Percentiles rank a stretch among this genome's conserved stretches.
These are phyloP conservation scores for Yasuhikotakia modesta DNA, from an alignment of 2,797 vertebrate genomes.

Conservation along the genomic window DNA sequence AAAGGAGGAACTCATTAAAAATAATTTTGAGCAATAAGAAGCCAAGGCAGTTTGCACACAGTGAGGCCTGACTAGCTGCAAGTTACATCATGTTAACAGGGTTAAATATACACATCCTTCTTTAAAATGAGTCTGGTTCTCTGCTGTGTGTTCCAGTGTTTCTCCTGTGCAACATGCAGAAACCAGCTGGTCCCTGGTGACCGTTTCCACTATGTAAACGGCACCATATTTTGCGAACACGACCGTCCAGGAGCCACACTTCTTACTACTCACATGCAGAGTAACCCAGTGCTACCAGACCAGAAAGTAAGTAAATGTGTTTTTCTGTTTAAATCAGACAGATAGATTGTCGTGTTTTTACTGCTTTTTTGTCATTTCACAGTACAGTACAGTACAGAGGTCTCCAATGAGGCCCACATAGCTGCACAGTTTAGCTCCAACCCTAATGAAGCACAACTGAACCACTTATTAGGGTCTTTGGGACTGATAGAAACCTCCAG, in stretches of 20 bases:
- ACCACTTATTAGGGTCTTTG: no score
- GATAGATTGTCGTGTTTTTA: no score
- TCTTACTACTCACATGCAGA: slow-evolving; percentile 76
- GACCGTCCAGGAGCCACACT: slow-evolving; percentile 76
- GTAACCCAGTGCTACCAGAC: slow-evolving; percentile 77
- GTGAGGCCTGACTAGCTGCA: slow-evolving; percentile 9
- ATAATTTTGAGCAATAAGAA: background rate
- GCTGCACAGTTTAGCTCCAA: no score
- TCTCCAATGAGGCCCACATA: no score
- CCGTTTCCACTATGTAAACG: slow-evolving; percentile 82
- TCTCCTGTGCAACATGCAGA: slow-evolving; percentile 84
- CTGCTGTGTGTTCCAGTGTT: slow-evolving; percentile 72
- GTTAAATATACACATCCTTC: background rate
- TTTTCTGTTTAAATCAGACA: no score
- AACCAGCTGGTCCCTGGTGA: slow-evolving; percentile 83
- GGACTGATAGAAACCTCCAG: no score
- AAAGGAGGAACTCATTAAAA: background rate
- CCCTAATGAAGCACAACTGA: no score
- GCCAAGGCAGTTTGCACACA: no score
- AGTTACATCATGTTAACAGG: background rate
- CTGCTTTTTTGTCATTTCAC: no score
- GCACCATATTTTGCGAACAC: slow-evolving; percentile 84
- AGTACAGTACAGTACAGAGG: no score
- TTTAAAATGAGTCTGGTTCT: background rate
- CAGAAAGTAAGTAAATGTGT: slow-evolving; percentile 75